Evolutionary conservation across 2,888 invertebrate species (phyloP).

Genomic region (Hololepta plana): DNA sequence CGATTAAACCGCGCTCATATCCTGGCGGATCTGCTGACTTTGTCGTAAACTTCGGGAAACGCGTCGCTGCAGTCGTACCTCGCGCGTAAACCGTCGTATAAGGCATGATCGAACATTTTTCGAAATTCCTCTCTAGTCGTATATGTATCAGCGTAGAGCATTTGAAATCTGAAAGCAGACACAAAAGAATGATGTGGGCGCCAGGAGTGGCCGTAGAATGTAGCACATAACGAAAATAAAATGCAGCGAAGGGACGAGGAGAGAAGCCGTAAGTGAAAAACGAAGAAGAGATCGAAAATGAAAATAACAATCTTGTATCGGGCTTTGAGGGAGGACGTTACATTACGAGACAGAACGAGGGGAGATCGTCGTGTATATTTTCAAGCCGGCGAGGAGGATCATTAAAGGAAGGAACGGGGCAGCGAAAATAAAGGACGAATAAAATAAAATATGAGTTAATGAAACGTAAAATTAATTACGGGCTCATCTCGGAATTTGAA

Average conservation of each 20-base stretch:
- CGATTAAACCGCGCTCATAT: not conserved
- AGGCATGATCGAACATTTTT: slow-evolving; percentile 58
- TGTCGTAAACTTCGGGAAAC: slow-evolving; percentile 51
- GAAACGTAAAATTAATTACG: no score
- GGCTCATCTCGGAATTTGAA: no score
- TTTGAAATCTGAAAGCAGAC: slow-evolving; percentile 43
- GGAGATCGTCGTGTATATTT: no score
- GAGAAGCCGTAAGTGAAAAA: not conserved
- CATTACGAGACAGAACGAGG: no score
- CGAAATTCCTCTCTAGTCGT: slow-evolving; percentile 56
- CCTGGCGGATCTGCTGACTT: slow-evolving; percentile 7
- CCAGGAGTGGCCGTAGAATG: slow-evolving; percentile 8
- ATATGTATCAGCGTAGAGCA: slow-evolving; percentile 71
- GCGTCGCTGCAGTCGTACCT: slow-evolving; percentile 44
- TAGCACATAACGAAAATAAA: not conserved
- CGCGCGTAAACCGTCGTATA: slow-evolving; percentile 49
- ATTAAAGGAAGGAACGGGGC: no score
- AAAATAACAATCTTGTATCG: no score
- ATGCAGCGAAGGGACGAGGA: not conserved
- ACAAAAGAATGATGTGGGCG: slow-evolving; percentile 8
- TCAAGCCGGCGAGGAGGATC: no score
- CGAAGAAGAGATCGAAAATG: slow-evolving; percentile 2
- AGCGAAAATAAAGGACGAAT: no score
- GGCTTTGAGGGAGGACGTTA: no score
- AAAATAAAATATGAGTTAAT: no score